Evolutionary conservation across 2,113 vertebrate species (phyloP).

Genomic region (western clawed frog (Xenopus tropicalis)): DNA sequence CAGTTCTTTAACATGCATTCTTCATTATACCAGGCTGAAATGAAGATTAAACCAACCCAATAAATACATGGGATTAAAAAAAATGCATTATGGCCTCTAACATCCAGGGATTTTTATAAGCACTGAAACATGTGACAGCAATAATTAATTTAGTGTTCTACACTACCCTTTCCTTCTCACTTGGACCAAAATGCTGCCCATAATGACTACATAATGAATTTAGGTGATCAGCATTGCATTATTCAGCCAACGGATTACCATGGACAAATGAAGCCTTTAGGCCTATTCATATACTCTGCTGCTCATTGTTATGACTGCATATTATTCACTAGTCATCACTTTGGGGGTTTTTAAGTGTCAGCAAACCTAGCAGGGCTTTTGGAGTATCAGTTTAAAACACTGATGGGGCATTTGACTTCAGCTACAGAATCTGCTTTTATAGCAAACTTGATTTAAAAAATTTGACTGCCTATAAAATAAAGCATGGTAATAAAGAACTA

Average conservation of each 20-base stretch:
- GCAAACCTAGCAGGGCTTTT: constrained; percentile 49
- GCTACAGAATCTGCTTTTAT: too few relatives aligned
- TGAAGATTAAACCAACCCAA: too few relatives aligned
- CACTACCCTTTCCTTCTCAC: constrained; percentile 35
- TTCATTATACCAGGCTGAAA: too few relatives aligned
- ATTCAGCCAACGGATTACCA: constrained; percentile 65
- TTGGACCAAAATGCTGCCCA: constrained; percentile 49
- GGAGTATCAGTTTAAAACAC: constrained; percentile 13
- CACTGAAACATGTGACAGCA: too few relatives aligned
- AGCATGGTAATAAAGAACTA: too few relatives aligned
- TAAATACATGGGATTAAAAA: too few relatives aligned
- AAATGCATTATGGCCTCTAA: too few relatives aligned
- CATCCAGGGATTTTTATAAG: too few relatives aligned
- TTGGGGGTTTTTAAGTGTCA: constrained; percentile 58
- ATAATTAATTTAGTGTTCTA: too few relatives aligned
- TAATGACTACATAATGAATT: constrained; percentile 60
- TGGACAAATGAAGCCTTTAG: constrained; percentile 57
- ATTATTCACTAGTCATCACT: constrained; percentile 57
- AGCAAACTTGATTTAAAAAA: too few relatives aligned
- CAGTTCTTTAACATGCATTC: too few relatives aligned
- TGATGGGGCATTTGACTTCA: background rate
- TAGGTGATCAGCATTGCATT: constrained; percentile 62
- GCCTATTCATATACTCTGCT: constrained; percentile 59
- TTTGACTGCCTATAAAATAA: too few relatives aligned
- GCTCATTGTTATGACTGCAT: constrained; percentile 56